Conservation (phyloP, 2,113 vertebrate genomes). For the Crotalus helleri region DNA sequence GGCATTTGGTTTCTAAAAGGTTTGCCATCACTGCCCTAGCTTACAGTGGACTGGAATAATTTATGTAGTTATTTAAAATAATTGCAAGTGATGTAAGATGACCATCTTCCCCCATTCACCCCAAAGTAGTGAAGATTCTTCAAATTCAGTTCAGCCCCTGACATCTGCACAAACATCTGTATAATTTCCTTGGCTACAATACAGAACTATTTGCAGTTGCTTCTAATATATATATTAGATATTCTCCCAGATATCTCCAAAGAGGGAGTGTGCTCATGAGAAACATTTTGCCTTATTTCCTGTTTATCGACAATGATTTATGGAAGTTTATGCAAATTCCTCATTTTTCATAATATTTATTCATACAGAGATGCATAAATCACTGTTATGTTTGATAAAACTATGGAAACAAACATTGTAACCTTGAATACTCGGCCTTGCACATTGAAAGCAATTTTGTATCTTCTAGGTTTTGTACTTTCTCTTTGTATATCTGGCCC, state of each 20-base stretch:
- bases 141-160: not conserved
- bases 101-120: not conserved
- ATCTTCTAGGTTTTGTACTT: conserved; percentile 6
- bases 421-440: not conserved
- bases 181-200: not conserved
- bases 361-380: conserved; percentile 10
- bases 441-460: not conserved
- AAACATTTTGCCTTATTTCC: not conserved
- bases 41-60: not conserved
- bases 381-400: conserved; percentile 19
- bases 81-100: not conserved
- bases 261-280: not conserved
- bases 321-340: not conserved
- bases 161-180: not conserved
- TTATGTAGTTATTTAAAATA: not conserved
- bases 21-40: not conserved
- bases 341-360: conserved; percentile 37
- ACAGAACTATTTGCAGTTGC: not conserved
- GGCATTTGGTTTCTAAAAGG: no score
- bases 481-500: conserved; percentile 25
- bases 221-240: not conserved
- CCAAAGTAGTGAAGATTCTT: not conserved
- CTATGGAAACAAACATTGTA: conserved; percentile 31
- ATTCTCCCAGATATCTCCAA: not conserved
- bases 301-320: not conserved